phyloP scores from a whole-genome alignment of 1,140 invertebrate genomes.

The Lanistes nyassanus region DNA sequence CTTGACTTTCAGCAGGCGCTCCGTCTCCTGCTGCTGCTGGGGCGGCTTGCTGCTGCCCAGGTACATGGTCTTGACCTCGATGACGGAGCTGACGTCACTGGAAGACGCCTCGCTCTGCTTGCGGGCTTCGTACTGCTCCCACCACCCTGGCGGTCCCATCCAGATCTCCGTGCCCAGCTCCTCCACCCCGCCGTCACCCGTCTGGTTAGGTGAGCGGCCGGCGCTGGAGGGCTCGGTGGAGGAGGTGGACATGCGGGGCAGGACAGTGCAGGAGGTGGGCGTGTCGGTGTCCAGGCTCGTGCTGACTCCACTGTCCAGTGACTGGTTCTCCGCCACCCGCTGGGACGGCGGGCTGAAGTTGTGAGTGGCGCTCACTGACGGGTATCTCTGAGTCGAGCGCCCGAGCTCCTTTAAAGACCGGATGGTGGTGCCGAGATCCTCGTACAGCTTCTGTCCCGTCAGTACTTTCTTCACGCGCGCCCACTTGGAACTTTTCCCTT shows the following conservation, averaged over 20 bases:
- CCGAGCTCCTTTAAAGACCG: slow-evolving; percentile 50
- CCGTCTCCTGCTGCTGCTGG: slow-evolving; percentile 29
- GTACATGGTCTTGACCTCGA: slow-evolving; percentile 46
- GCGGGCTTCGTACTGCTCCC: slow-evolving; percentile 48
- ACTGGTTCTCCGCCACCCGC: slow-evolving; percentile 40
- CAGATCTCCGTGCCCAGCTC: slow-evolving; percentile 53
- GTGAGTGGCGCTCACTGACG: slow-evolving; percentile 30
- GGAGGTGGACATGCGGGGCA: slow-evolving; percentile 46
- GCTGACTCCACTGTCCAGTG: slow-evolving; percentile 53
- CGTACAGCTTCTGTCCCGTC: slow-evolving; percentile 53
- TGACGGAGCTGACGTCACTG: slow-evolving; percentile 40
- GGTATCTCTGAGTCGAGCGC: slow-evolving; percentile 39
- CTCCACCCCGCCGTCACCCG: slow-evolving; percentile 29
- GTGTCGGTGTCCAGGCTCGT: slow-evolving; percentile 49
- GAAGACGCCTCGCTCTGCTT: slow-evolving; percentile 22
- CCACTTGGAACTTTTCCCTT: slow-evolving; percentile 61
- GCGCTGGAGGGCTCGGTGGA: slow-evolving; percentile 52
- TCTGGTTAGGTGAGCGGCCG: slow-evolving; percentile 35
- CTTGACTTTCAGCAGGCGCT: slow-evolving; percentile 44
- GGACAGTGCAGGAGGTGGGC: slow-evolving; percentile 31
- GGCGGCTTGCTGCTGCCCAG: slow-evolving; percentile 38
- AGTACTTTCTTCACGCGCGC: slow-evolving; percentile 62
- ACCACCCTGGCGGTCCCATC: slow-evolving; percentile 62
- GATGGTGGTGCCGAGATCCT: slow-evolving; percentile 52
- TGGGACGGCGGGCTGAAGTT: slow-evolving; percentile 47